phyloP scores from a whole-genome alignment of 2,888 invertebrate species.

The Spilosoma lubricipeda region DNA sequence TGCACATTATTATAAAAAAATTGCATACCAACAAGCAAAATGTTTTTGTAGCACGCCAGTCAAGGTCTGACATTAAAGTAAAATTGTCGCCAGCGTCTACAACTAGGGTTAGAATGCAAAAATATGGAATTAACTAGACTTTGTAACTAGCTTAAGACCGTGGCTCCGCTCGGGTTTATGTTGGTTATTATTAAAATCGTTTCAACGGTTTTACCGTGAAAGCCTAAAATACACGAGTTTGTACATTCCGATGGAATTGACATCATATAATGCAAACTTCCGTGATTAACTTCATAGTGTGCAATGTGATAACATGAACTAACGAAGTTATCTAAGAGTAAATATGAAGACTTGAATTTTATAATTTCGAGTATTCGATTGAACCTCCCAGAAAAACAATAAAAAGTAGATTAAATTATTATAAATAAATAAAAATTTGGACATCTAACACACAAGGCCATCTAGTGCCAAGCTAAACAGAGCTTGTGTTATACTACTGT shows the following conservation, averaged over 20 bases:
- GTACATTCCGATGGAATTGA: background rate
- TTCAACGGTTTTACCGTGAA: too few species aligned
- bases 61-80: background rate
- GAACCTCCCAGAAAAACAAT: background rate
- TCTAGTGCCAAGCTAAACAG: too few species aligned
- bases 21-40: background rate
- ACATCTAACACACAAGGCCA: too few species aligned
- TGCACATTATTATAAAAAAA: background rate
- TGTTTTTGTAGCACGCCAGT: background rate
- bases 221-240: too few species aligned
- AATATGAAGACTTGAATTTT: background rate
- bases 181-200: too few species aligned
- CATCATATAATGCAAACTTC: background rate
- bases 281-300: background rate
- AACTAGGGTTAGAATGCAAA: background rate
- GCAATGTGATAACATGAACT: background rate
- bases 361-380: background rate
- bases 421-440: too few species aligned
- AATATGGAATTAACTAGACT: background rate
- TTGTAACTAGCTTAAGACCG: too few species aligned
- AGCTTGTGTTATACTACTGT: too few species aligned
- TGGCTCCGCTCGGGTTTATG: too few species aligned
- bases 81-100: background rate
- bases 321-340: background rate
- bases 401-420: background rate